Conservation (phyloP, 2,888 invertebrate genomes). For the Stenchaetothrips biformis region DNA sequence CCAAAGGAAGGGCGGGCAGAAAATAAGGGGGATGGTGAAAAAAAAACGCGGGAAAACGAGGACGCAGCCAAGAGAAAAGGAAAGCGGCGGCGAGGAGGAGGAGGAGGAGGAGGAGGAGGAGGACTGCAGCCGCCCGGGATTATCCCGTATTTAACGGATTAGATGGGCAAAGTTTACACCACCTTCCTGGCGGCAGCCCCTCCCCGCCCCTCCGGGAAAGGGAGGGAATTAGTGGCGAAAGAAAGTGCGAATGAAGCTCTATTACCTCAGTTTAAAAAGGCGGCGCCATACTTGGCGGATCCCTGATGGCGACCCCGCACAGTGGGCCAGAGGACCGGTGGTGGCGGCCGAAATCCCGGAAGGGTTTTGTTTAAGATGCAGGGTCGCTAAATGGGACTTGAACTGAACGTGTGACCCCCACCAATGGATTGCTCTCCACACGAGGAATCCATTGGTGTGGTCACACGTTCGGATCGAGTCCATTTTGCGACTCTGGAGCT, state of each 20-base stretch:
- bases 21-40: background rate
- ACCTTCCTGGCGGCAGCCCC: background rate
- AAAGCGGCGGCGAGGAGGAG: too few relatives aligned
- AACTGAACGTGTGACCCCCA: too few relatives aligned
- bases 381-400: too few relatives aligned
- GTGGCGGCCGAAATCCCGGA: too few relatives aligned
- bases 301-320: too few relatives aligned
- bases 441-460: too few relatives aligned
- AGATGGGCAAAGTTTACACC: conserved; percentile 24
- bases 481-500: too few relatives aligned
- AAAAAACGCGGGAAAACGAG: background rate
- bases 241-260: conserved; percentile 24
- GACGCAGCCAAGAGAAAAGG: background rate
- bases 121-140: conserved; percentile 15
- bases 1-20: background rate
- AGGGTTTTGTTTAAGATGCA: too few relatives aligned
- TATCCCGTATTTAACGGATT: conserved; percentile 25
- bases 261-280: conserved; percentile 6
- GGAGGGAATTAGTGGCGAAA: background rate
- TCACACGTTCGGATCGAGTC: too few relatives aligned
- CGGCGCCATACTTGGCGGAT: background rate
- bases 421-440: too few relatives aligned
- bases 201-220: background rate
- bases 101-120: background rate
- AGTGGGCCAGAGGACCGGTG: too few relatives aligned